These are phyloP conservation scores for Yponomeuta plumbellus DNA, from an alignment of 2,888 invertebrate genomes.

Conservation along the genomic window DNA sequence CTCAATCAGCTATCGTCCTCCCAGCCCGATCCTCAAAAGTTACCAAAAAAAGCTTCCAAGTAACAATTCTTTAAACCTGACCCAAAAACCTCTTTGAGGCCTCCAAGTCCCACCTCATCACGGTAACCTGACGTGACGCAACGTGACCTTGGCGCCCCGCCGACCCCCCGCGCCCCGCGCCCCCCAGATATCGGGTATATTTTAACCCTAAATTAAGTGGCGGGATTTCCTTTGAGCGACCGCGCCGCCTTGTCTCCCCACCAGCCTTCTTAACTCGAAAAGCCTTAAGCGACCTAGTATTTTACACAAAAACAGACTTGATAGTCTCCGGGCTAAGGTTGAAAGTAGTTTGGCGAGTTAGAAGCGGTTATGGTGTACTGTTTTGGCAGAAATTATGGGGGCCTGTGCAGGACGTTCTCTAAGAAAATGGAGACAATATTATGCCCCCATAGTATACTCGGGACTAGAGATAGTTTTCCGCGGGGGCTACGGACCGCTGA, in stretches of 20 bases:
- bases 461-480: constrained; percentile 27
- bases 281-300: constrained; percentile 26
- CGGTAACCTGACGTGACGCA: constrained; percentile 26
- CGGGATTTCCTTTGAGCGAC: constrained; percentile 45
- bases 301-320: constrained; percentile 21
- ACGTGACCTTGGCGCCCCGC: constrained; percentile 50
- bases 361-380: background rate
- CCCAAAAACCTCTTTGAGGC: background rate
- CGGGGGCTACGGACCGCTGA: background rate
- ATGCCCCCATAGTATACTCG: constrained; percentile 49
- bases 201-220: constrained; percentile 63
- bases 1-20: too few relatives aligned
- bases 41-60: background rate
- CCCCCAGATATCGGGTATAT: constrained; percentile 44
- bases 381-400: constrained; percentile 41
- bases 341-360: background rate
- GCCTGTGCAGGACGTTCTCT: constrained; percentile 62
- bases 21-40: background rate
- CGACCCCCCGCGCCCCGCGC: constrained; percentile 13
- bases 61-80: background rate
- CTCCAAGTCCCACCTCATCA: background rate
- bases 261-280: constrained; percentile 23
- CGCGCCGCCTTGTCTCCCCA: constrained; percentile 61
- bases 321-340: constrained; percentile 12
- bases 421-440: constrained; percentile 70